phyloP scores from a whole-genome alignment of 1,140 invertebrate genomes.

The Leptinotarsa lineolata region DNA sequence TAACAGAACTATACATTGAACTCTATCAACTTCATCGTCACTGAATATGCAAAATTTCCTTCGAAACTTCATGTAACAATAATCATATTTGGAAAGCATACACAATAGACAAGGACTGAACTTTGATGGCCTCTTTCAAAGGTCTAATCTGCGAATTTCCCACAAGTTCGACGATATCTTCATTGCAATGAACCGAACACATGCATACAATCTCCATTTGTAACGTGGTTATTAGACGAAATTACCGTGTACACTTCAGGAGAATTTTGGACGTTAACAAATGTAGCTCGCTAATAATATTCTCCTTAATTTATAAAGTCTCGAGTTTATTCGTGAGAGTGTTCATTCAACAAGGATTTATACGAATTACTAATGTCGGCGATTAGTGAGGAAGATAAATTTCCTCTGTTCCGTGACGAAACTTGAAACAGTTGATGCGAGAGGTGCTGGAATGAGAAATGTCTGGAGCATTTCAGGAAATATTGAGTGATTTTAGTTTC shows the following conservation, averaged over 20 bases:
- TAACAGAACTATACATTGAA: no score
- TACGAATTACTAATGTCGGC: neutral
- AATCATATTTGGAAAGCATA: neutral
- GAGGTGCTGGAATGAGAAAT: no score
- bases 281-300: neutral
- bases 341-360: neutral
- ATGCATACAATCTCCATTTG: constrained; percentile 3
- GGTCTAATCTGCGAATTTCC: constrained; percentile 5
- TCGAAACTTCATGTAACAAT: neutral
- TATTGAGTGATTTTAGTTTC: no score
- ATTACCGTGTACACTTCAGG: neutral
- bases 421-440: no score
- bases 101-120: neutral
- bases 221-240: neutral
- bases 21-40: no score
- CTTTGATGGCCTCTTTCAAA: neutral
- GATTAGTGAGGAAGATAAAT: neutral
- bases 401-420: neutral
- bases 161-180: constrained; percentile 6
- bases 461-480: no score
- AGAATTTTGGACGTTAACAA: neutral
- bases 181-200: constrained; percentile 1
- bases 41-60: no score
- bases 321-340: neutral
- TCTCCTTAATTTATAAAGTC: constrained; percentile 2